A percentile compares a stretch with the other conserved stretches of the same genome.
These are phyloP conservation scores for Drosophila mayaguana DNA, from an alignment of 2,888 invertebrate species.

Conservation along the genomic window DNA sequence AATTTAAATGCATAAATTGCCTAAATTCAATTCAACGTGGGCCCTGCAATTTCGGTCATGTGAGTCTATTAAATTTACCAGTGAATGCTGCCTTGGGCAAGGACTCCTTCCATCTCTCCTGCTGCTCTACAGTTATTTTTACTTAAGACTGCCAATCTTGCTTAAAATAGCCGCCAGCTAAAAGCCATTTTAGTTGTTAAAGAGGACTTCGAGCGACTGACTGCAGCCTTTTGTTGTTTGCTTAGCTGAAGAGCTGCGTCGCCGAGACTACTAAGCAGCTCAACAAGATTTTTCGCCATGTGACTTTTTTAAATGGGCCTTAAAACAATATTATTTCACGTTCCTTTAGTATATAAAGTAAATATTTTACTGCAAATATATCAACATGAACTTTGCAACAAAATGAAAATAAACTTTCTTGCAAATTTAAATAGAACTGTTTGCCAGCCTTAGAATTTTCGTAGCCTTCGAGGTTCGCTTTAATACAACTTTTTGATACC, in stretches of 20 bases:
- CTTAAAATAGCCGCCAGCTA: neutral
- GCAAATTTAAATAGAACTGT: neutral
- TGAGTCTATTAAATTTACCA: neutral
- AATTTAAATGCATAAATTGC: neutral
- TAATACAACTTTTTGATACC: neutral
- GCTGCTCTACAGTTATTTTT: neutral
- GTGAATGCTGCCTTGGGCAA: neutral
- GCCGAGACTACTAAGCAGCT: neutral
- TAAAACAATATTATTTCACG: neutral
- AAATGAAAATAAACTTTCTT: neutral
- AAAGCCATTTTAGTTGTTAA: neutral
- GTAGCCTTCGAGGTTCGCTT: neutral
- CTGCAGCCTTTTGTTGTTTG: neutral
- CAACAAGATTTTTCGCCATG: neutral
- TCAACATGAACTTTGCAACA: neutral
- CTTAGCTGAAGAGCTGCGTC: neutral
- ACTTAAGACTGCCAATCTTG: slow-evolving; percentile 3
- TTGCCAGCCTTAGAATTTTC: no score
- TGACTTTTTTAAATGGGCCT: neutral
- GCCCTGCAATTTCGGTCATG: neutral
- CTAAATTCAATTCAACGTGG: neutral
- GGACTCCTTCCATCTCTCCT: neutral
- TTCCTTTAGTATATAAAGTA: neutral
- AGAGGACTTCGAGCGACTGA: neutral
- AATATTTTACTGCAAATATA: neutral